A percentile compares a stretch with the other conserved stretches of the same genome.
These are phyloP conservation scores for Melanostigma gelatinosum DNA, from an alignment of 2,113 vertebrate species.

Conservation along the genomic window DNA sequence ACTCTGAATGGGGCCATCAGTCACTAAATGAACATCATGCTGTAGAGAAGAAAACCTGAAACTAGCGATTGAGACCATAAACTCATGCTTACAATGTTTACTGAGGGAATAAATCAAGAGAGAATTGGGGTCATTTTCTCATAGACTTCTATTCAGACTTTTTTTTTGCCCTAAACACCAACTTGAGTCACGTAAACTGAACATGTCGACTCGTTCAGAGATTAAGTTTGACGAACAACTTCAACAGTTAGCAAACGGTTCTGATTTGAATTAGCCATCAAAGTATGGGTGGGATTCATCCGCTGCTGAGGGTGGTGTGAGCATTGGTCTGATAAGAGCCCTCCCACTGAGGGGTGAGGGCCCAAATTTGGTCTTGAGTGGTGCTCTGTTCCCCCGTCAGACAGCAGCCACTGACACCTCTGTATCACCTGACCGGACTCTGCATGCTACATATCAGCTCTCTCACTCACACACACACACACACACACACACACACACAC, in stretches of 20 bases:
- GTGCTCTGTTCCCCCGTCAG: conserved; percentile 87
- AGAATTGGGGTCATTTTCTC: too few species aligned
- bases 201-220: not conserved
- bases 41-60: too few species aligned
- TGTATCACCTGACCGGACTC: conserved; percentile 86
- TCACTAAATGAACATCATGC: too few species aligned
- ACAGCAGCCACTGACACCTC: conserved; percentile 91
- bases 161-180: not conserved
- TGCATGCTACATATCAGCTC: conserved; percentile 71
- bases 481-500: conserved; percentile 57
- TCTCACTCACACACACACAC: conserved; percentile 62
- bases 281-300: not conserved
- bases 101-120: too few species aligned
- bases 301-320: conserved; percentile 4
- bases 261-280: not conserved
- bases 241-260: not conserved
- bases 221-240: not conserved
- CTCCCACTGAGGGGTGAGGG: conserved; percentile 85
- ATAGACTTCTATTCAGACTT: too few species aligned
- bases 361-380: conserved; percentile 93
- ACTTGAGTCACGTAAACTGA: not conserved
- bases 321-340: conserved; percentile 38
- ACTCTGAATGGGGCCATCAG: too few species aligned
- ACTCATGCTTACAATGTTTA: too few species aligned
- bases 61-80: too few species aligned